Percentiles rank a stretch among this genome's conserved stretches.
phyloP scores from a whole-genome alignment of 2,113 vertebrate species.

The Chloroceryle aenea region DNA sequence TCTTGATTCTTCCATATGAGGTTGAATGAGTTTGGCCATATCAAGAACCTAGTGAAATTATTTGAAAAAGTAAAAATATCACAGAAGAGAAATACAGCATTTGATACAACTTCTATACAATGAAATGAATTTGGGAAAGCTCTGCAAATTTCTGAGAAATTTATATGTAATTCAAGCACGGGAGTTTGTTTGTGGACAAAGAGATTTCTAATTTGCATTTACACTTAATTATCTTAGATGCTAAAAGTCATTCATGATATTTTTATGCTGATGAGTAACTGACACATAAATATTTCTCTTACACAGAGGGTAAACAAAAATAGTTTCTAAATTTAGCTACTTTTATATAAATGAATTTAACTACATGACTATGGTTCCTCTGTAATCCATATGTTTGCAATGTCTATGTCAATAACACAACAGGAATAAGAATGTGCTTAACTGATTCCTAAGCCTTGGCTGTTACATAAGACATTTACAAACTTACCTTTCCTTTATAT shows the following conservation, averaged over 20 bases:
- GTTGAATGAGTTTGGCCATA: constrained; percentile 72
- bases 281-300: neutral
- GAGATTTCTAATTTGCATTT: neutral
- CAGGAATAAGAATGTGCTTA: neutral
- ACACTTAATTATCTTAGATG: neutral
- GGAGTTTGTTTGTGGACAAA: neutral
- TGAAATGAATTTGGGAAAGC: neutral
- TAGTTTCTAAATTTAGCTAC: neutral
- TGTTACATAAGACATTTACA: neutral
- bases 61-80: neutral
- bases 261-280: neutral
- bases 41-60: constrained; percentile 81
- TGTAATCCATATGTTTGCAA: neutral
- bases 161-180: neutral
- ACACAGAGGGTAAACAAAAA: neutral
- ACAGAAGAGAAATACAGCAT: neutral
- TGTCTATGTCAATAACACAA: neutral
- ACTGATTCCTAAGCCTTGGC: neutral
- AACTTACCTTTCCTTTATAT: constrained; percentile 79
- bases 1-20: constrained; percentile 54
- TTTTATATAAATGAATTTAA: neutral
- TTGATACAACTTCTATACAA: neutral
- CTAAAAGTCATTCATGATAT: neutral
- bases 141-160: neutral
- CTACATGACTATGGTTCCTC: neutral